Conservation (phyloP, 2,113 vertebrate species). For the Periophthalmodon schlosseri region DNA sequence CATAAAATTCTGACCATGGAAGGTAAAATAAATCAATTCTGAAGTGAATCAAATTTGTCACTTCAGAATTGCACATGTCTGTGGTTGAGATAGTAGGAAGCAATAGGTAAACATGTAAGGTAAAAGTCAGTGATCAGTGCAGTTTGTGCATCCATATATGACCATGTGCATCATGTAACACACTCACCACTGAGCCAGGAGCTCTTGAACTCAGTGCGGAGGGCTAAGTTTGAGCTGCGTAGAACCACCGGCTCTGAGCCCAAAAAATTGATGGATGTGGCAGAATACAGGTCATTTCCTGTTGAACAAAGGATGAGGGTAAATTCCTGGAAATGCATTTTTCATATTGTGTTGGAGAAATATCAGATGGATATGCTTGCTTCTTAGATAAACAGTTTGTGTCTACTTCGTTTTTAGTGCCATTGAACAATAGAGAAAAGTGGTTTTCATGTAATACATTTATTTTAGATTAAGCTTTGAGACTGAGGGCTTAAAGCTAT, state of each 20-base stretch:
- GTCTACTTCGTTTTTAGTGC: constrained; percentile 1
- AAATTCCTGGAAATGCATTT: constrained; percentile 49
- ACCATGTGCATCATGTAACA: not conserved
- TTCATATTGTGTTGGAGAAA: constrained; percentile 32
- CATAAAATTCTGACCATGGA: not conserved
- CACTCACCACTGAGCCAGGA: constrained; percentile 80
- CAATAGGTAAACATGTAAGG: too few species aligned
- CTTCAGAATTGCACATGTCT: too few species aligned
- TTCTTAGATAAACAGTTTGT: constrained; percentile 16
- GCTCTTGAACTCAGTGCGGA: constrained; percentile 78
- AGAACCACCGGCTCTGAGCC: constrained; percentile 80
- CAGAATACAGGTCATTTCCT: constrained; percentile 83
- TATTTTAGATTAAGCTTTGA: not conserved
- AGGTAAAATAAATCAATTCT: too few species aligned
- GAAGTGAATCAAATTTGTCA: not conserved
- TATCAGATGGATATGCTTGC: constrained; percentile 8
- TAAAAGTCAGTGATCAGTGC: too few species aligned
- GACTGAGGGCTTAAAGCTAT: not conserved
- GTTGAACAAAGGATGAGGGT: constrained; percentile 38
- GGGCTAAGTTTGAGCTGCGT: constrained; percentile 65
- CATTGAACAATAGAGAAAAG: not conserved
- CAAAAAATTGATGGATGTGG: constrained; percentile 83
- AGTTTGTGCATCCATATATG: not conserved
- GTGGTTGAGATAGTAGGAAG: not conserved
- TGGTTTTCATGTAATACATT: not conserved